These are phyloP conservation scores for Arge pagana DNA, from an alignment of 2,888 invertebrate species.

Conservation along the genomic window DNA sequence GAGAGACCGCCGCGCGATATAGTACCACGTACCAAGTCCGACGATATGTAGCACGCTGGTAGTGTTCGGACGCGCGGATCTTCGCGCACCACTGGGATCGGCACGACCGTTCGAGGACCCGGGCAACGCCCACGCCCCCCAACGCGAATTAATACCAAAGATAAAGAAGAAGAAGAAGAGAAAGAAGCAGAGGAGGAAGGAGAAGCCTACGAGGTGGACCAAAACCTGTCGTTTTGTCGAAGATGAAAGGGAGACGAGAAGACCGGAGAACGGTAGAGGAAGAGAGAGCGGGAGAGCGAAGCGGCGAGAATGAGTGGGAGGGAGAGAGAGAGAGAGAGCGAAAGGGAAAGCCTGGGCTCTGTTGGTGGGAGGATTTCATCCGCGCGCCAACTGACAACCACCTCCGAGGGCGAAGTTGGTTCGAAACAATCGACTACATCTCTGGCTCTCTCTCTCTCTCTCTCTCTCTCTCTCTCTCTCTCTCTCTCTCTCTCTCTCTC, in stretches of 20 bases:
- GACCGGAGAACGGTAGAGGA: constrained; percentile 10
- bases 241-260: constrained; percentile 12
- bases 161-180: constrained; percentile 16
- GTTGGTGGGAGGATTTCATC: constrained; percentile 17
- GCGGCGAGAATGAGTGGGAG: constrained; percentile 12
- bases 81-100: no score
- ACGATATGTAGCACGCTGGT: constrained; percentile 31
- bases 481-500: no score
- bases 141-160: constrained; percentile 24
- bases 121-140: constrained; percentile 21
- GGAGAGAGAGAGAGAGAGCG: constrained; percentile 24
- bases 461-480: no score
- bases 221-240: no score
- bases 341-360: neutral
- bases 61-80: constrained; percentile 40
- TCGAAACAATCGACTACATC: constrained; percentile 20
- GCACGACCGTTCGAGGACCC: constrained; percentile 5
- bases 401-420: constrained; percentile 16
- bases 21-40: no score
- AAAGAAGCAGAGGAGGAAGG: neutral
- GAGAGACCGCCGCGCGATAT: no score
- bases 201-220: neutral
- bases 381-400: constrained; percentile 9
- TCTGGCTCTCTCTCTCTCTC: constrained; percentile 30
- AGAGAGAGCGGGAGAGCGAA: constrained; percentile 16